Conservation (phyloP, 2,113 vertebrate genomes). For the Nycticorax nycticorax region DNA sequence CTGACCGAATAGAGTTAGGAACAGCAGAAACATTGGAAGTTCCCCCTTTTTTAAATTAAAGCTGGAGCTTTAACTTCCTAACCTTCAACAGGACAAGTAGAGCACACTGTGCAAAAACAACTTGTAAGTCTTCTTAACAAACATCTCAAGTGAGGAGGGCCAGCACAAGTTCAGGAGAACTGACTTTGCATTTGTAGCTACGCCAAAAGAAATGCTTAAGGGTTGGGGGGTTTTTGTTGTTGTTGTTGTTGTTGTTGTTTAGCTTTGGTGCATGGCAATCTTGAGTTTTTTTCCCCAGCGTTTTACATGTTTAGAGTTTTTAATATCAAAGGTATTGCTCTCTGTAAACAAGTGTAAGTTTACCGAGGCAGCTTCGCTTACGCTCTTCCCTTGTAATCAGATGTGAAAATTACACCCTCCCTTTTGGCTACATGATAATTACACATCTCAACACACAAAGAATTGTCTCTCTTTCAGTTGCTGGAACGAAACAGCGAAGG, state of each 20-base stretch:
- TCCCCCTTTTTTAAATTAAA: conserved; percentile 20
- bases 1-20: conserved; percentile 27
- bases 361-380: conserved; percentile 78
- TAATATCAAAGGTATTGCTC: conserved; percentile 82
- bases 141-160: conserved; percentile 19
- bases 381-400: conserved; percentile 90
- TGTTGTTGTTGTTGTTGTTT: not conserved
- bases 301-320: conserved; percentile 73
- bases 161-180: conserved; percentile 47
- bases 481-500: conserved; percentile 75
- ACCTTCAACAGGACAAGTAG: not conserved
- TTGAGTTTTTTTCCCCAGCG: conserved; percentile 56
- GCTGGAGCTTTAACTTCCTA: not conserved
- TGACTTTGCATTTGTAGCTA: conserved; percentile 53
- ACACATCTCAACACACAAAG: conserved; percentile 84
- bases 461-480: conserved; percentile 84
- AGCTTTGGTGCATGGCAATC: conserved; percentile 36
- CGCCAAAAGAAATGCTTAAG: conserved; percentile 49
- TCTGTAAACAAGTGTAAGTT: conserved; percentile 84
- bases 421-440: conserved; percentile 93
- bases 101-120: conserved; percentile 35
- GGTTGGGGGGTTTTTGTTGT: not conserved
- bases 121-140: conserved; percentile 31
- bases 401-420: conserved; percentile 92
- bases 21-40: conserved; percentile 24